Evolutionary conservation across 2,797 vertebrate genomes (phyloP), one percentile per base, ranked within the genome.

Genomic region (Enteromius trimaculatus): DNA sequence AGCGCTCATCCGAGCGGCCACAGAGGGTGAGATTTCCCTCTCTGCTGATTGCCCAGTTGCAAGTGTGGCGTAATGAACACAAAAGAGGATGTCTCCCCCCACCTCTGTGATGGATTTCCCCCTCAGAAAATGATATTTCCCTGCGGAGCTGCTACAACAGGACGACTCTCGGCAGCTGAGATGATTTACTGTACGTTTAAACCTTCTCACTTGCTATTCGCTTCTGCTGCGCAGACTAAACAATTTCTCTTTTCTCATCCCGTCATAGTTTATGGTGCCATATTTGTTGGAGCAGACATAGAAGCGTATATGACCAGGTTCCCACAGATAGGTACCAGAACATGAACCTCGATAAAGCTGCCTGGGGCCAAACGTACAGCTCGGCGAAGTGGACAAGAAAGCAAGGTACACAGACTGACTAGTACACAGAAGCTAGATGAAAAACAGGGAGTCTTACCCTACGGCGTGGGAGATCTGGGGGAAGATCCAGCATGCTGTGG

Each of bases 401-500:
- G 31, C 26, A 31, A 31, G 6, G 49, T n/a, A 55, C 34, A 76
- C 47, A n/a, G 23, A n/a, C 31, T 21, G 51, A 42, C 42, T 21
- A 39, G 42, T 44, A 42, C 42, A 66, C 51, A 55, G 14, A 34
- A 34, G 62, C 55, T 19, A 47, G 26, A 58, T 6, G 4, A 31
- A 60, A 58, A 72, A 29, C 17, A 49, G 2, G 75, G 81, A 64
- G 51, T n/a, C 94, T 97, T 97, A 96, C 95, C 96, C 93, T 94
- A 90, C 92, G 93, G 94, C 91, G 90, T 94, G 93, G 95, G 86
- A 95, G 92, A 93, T 93, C 91, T 91, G 92, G 92, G 91, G 93
- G 91, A 89, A 90, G 94, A 93, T 95, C 94, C 92, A 87, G 90
- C 95, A 95, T 96, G 92, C 94, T 96, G 92, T 93, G 93, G 92